Base-by-base conservation (phyloP, 2,113 vertebrate genomes). In the Perognathus longimembris region DNA sequence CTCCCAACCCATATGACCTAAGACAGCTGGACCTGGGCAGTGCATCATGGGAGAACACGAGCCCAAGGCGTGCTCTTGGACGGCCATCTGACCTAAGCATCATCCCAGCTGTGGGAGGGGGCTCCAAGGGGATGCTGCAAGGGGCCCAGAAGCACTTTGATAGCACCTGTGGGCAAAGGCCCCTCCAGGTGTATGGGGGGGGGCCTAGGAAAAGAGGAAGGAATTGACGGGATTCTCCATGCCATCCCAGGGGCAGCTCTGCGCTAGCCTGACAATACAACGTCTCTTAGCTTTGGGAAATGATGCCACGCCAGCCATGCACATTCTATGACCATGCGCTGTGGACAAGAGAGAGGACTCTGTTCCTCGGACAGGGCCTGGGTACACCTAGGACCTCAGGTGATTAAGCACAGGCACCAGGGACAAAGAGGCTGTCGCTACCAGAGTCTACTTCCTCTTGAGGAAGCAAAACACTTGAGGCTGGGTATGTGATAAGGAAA, bases 291-390 rank as follows among this genome's bases (percentile, higher is more conserved):
- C n/a, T 38, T 42, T 17, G 14, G 26, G 42, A 73, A 57, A 45
- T 36, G 57, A 26, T 32, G 57, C 50, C 57, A 66, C 76, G 22
- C 54, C n/a, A 66, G 22, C 14, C 32, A 32, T 15, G 61, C 4
- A n/a, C 28, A 30, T 20, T 8, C 32, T 34, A 38, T 11, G 1
- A 61, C 61, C 28, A 2, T 1, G 3, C n/a, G 50, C 17, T 0
- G 4, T 20, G 28, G n/a, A 57, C 26, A 45, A 17, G 63, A 70
- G 6, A 40, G 32, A 85, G n/a, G 17, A 54, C 26, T 22, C 50
- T 0, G 1, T 54, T 61, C 40, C 15, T 26, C 12, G 34, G 40
- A 36, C 38, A 71, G 1, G 40, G 22, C 42, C 63, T n/a, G n/a
- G n/a, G n/a, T n/a, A n/a, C n/a, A n/a, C n/a, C n/a, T n/a, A n/a